Evolutionary conservation across 2,113 vertebrate genomes (phyloP).

Genomic region (Hippocampus barbouri): DNA sequence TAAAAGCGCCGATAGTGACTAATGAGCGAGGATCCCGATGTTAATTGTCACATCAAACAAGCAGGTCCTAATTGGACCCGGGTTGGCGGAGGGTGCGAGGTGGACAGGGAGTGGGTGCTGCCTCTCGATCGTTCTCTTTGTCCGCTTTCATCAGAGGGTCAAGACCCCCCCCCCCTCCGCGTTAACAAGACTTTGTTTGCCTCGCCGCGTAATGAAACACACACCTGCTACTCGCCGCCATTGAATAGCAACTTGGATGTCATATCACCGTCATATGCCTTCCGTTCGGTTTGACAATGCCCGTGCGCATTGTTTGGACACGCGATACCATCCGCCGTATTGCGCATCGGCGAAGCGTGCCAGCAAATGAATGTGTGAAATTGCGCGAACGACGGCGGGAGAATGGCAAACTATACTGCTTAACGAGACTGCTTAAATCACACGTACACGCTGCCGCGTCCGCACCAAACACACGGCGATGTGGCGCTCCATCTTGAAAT

Average conservation of each 20-base stretch:
- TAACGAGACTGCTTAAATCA: constrained; percentile 9
- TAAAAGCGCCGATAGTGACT: constrained; percentile 8
- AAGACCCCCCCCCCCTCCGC: constrained; percentile 42
- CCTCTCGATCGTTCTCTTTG: constrained; percentile 65
- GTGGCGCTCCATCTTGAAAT: constrained; percentile 66
- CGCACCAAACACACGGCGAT: constrained; percentile 31
- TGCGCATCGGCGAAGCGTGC: neutral
- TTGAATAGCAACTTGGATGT: constrained; percentile 67
- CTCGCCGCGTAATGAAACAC: constrained; percentile 62
- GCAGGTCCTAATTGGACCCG: constrained; percentile 69
- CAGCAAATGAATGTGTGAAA: constrained; percentile 20
- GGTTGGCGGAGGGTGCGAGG: constrained; percentile 60
- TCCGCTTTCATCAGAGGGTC: constrained; percentile 69
- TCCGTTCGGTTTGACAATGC: constrained; percentile 51
- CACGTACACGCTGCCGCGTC: constrained; percentile 11
- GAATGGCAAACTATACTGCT: constrained; percentile 28
- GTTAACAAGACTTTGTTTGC: constrained; percentile 67
- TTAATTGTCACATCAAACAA: constrained; percentile 76
- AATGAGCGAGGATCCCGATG: constrained; percentile 49
- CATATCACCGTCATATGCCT: constrained; percentile 60
- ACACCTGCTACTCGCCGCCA: constrained; percentile 73
- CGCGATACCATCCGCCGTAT: too few relatives aligned
- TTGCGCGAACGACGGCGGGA: constrained; percentile 21
- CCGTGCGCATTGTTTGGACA: constrained; percentile 44
- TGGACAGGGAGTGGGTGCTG: constrained; percentile 59